Conservation (phyloP, 2,797 vertebrate genomes). For the Chaenodraco wilsoni region DNA sequence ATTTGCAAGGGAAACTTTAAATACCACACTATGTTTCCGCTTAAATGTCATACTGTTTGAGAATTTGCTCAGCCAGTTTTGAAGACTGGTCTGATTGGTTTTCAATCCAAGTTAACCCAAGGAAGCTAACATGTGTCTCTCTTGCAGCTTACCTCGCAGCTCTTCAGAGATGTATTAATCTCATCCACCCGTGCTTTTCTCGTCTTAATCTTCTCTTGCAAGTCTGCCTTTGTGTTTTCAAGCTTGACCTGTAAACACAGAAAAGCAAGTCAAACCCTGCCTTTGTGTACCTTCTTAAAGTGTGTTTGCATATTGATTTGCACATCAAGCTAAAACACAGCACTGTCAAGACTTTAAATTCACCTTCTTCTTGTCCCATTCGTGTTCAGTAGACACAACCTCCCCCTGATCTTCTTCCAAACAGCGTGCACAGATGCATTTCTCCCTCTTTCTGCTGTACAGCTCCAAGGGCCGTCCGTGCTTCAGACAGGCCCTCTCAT, state of each 20-base stretch:
- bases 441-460: slow-evolving; percentile 57
- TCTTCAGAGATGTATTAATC: slow-evolving; percentile 5
- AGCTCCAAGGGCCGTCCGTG: slow-evolving; percentile 79
- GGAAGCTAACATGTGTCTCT: background rate
- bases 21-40: background rate
- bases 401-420: slow-evolving; percentile 51
- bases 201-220: slow-evolving; percentile 35
- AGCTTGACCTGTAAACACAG: slow-evolving; percentile 52
- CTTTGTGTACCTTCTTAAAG: no score
- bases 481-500: slow-evolving; percentile 69
- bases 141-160: slow-evolving; percentile 52
- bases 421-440: slow-evolving; percentile 74
- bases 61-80: background rate
- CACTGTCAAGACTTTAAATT: rapidly evolving
- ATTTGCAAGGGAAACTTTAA: background rate
- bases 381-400: slow-evolving; percentile 65
- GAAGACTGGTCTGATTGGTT: background rate
- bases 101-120: background rate
- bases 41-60: background rate
- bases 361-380: slow-evolving; percentile 71
- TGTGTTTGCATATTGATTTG: background rate
- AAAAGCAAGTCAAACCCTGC: background rate
- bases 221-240: slow-evolving; percentile 13
- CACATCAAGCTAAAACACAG: background rate
- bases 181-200: slow-evolving; percentile 49